phyloP scores from a whole-genome alignment of 2,797 vertebrate genomes.

The Prunella strophiata region DNA sequence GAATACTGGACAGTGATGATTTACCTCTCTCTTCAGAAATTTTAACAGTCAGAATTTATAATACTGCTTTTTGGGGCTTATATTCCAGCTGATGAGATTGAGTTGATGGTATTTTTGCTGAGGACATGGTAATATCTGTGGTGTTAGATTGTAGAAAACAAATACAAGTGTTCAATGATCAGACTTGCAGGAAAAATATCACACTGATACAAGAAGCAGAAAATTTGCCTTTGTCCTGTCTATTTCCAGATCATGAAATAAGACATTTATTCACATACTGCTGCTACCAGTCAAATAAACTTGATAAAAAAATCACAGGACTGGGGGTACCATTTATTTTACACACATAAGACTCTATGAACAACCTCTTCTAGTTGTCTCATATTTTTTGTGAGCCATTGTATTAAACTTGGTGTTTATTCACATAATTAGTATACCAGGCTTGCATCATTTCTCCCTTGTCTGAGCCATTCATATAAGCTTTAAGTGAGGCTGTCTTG shows the following conservation, averaged over 20 bases:
- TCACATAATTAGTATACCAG: not conserved
- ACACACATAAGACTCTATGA: not conserved
- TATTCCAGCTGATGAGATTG: not conserved
- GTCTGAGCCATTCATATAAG: not conserved
- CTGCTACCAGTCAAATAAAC: not conserved
- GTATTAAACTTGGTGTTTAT: not conserved
- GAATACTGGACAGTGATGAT: not conserved
- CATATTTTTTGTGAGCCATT: accelerated
- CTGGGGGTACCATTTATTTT: not conserved
- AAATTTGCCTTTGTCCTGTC: not conserved
- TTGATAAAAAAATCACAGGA: not conserved
- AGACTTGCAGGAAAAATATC: not conserved
- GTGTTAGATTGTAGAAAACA: not conserved
- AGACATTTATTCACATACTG: not conserved
- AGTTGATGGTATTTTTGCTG: not conserved
- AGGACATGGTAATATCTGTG: not conserved
- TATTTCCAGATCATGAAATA: not conserved
- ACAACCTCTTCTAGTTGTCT: not conserved
- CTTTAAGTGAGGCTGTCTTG: not conserved
- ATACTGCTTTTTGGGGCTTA: not conserved
- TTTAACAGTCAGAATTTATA: not conserved
- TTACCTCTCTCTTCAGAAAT: not conserved
- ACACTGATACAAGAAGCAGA: not conserved
- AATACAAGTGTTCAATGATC: not conserved
- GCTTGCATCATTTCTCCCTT: not conserved